Evolutionary conservation across 2,888 invertebrate species (phyloP).

Genomic region (Drosophila percnosoma): DNA sequence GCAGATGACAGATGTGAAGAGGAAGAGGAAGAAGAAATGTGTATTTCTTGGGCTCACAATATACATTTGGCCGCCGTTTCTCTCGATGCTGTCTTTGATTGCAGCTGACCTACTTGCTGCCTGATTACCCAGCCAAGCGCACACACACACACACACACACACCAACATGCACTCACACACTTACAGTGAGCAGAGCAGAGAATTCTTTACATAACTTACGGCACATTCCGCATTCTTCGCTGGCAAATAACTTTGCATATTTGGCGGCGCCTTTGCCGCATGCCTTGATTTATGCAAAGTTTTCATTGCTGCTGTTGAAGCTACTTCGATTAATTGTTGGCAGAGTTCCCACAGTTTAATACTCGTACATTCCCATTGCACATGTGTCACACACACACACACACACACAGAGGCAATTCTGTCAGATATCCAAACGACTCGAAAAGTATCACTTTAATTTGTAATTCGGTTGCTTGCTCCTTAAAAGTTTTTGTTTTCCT

Average conservation of each 20-base stretch:
- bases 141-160: slow-evolving; percentile 6
- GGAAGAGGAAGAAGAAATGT: slow-evolving; percentile 28
- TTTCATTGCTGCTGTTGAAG: slow-evolving; percentile 37
- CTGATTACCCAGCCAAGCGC: slow-evolving; percentile 69
- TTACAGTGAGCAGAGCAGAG: slow-evolving; percentile 26
- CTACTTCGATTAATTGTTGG: slow-evolving; percentile 73
- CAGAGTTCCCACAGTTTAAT: slow-evolving; percentile 35
- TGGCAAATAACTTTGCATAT: slow-evolving; percentile 75
- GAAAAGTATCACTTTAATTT: slow-evolving; percentile 63
- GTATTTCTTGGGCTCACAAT: slow-evolving; percentile 51
- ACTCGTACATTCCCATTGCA: slow-evolving; percentile 31
- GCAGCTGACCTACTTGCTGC: slow-evolving; percentile 76
- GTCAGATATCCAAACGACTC: slow-evolving; percentile 1
- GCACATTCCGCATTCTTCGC: slow-evolving; percentile 69
- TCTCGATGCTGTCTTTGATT: slow-evolving; percentile 74
- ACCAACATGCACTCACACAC: not conserved
- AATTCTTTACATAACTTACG: slow-evolving; percentile 71
- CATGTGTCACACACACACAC: slow-evolving; percentile 22
- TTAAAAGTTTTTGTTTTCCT: slow-evolving; percentile 62
- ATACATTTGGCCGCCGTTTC: slow-evolving; percentile 70
- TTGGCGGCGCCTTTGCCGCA: slow-evolving; percentile 63
- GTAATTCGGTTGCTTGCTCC: slow-evolving; percentile 44
- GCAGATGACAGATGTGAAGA: slow-evolving; percentile 27
- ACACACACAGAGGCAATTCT: slow-evolving; percentile 23
- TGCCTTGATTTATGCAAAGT: slow-evolving; percentile 74